Evolutionary conservation across 2,113 vertebrate species (phyloP), one percentile per base, ranked within the genome.

Genomic region (Chaenocephalus aceratus): DNA sequence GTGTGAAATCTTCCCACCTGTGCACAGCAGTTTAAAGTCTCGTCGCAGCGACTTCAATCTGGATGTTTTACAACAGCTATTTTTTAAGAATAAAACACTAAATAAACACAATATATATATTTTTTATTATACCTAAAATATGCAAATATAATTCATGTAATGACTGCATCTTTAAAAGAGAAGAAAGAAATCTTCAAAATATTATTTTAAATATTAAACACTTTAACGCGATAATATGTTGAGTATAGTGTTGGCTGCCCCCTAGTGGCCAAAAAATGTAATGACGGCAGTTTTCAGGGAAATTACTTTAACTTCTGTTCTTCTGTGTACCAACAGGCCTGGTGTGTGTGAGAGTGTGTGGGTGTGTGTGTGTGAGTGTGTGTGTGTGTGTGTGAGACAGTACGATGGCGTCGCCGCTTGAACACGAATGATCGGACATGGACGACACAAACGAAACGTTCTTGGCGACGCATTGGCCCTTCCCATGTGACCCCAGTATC

Each of bases 361-460:
- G 7, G 36, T 7, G 36, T 41, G 36, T 41, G 36, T 41, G 36
- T 30, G 30, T 4, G 26, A 3, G 3, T 3, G 3, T 3, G 30
- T 4, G 30, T 30, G 3, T 30, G 30, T 30, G 30, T 52, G 69
- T 18, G 78, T 41, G 61, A 16, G 46, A 34, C 45, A 41, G 34
- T 73, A n/a, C 75, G 53, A 89, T 88, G 87, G n/a, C 18, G 30
- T 46, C 49, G 23, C 49, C 30, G n/a, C 21, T 41, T 21, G 41
- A 23, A 77, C 62, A 10, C 72, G 0, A 66, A 0, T 91, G 90
- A 89, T 65, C 15, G 49, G 73, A 85, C 64, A 93, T 93, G 92
- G 92, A 91, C 36, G 77, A 64, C 52, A 0, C 79, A 56, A 60
- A 57, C 21, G 59, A 41, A 5, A 41, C 36, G 36, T 41, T 41